Conservation (phyloP, 1,140 invertebrate species). For the Pomacea maculata region DNA sequence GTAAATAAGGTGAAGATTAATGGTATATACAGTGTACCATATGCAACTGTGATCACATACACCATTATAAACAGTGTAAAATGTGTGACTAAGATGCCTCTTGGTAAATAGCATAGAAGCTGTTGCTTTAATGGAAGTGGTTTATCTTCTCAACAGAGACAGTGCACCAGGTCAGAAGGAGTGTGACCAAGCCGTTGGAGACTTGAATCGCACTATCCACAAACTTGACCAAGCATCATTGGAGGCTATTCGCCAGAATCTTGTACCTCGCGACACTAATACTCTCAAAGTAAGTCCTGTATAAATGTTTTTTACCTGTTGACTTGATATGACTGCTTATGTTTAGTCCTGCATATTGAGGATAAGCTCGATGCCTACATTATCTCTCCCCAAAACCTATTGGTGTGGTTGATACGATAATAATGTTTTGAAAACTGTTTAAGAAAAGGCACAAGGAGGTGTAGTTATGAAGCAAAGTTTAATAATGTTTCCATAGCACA, state of each 20-base stretch:
- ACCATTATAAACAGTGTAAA: no score
- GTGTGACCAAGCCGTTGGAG: slow-evolving; percentile 86
- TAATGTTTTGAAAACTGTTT: neutral
- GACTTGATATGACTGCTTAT: neutral
- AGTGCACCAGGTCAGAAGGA: slow-evolving; percentile 95
- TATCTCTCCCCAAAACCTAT: neutral
- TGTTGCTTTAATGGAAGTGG: no score
- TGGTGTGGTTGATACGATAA: neutral
- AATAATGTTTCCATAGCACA: no score
- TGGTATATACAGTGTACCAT: neutral
- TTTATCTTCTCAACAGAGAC: slow-evolving; percentile 71
- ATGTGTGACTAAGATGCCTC: no score
- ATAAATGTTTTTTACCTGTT: neutral
- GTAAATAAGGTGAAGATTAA: slow-evolving; percentile 27
- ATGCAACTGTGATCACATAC: no score
- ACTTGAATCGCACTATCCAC: slow-evolving; percentile 78
- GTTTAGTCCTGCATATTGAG: neutral
- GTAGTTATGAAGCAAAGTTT: no score
- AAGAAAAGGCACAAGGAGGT: neutral
- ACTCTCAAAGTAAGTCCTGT: slow-evolving; percentile 68
- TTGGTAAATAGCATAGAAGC: no score
- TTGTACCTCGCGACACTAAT: slow-evolving; percentile 78
- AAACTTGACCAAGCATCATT: slow-evolving; percentile 89
- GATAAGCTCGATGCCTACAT: neutral
- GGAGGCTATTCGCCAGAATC: slow-evolving; percentile 84